Evolutionary conservation across 2,797 vertebrate genomes (phyloP), one percentile per base, ranked within the genome.

Genomic region (Rhynchonycteris naso): DNA sequence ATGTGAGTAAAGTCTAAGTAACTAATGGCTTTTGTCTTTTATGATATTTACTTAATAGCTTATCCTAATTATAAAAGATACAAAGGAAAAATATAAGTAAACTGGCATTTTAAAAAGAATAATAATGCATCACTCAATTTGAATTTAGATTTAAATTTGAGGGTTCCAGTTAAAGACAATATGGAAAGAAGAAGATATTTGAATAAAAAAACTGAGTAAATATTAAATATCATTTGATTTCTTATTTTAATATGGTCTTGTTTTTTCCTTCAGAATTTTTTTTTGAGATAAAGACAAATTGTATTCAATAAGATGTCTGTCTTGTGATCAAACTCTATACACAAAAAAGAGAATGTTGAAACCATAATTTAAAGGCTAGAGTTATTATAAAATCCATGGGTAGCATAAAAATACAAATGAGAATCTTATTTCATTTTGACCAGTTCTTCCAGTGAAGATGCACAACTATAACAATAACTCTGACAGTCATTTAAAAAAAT

Each of bases 61-160:
- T 35, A 75, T 11, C 18, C 1, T 90, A 56, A 75, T 68, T 92
- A 79, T 58, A 88, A 91, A 88, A 12, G 13, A 11, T 38, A 33
- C 59, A 76, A 52, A 88, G 24, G 26, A 26, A 74, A 54, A 71
- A n/a, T 28, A 35, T 71, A 54, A 63, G 61, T 87, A 86, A 76
- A 47, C 7, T 10, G 56, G 1, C 47, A 54, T 88, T 85, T 87
- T 80, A 56, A 18, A 61, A 19, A 84, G 13, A 81, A 85, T 61
- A 69, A 75, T 54, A 35, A 63, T 79, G 19, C 1, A 85, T 76
- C 6, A 38, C 12, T 79, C 26, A 86, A 72, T 83, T 68, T 72
- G n/a, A 93, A 84, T 75, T 90, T 61, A 71, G n/a, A 35, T 85
- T 93, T 68, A 93, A 71, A 86, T 61, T 86, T 74, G 13, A 5